Percentiles rank a stretch among this genome's conserved stretches.
Conservation (phyloP, 2,797 vertebrate species). For the Parauchenoglanis punctatus region DNA sequence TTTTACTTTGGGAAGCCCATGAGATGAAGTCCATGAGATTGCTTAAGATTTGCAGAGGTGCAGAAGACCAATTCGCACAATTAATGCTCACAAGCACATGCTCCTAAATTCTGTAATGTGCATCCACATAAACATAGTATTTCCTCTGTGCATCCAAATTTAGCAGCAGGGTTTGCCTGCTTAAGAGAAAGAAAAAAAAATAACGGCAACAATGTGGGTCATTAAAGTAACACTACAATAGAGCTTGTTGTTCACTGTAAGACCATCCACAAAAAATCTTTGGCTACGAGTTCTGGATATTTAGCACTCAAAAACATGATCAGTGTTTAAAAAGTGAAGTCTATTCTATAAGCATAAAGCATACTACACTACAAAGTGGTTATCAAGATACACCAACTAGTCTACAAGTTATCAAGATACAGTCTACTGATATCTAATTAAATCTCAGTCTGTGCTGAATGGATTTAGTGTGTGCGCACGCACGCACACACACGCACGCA, state of each 20-base stretch:
- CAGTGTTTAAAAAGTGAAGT: background rate
- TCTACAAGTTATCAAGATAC: background rate
- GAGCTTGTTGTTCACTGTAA: background rate
- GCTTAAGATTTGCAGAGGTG: too few relatives aligned
- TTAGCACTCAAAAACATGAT: background rate
- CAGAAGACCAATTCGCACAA: constrained; percentile 11
- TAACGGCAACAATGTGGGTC: background rate
- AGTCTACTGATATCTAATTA: background rate
- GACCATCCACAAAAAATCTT: background rate
- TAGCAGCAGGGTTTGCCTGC: constrained; percentile 11
- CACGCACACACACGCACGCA: too few relatives aligned
- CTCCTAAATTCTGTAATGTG: constrained; percentile 11
- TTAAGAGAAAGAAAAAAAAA: constrained; percentile 22
- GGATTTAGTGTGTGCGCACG: background rate
- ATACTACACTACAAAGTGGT: background rate
- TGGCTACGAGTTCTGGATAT: background rate
- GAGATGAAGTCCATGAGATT: too few relatives aligned
- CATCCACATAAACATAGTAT: constrained; percentile 35
- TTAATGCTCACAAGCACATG: background rate
- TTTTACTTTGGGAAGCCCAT: background rate
- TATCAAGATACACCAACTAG: background rate
- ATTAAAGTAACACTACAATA: background rate
- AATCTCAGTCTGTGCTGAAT: background rate
- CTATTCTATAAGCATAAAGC: background rate
- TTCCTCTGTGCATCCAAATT: constrained; percentile 42